Evolutionary conservation across 2,888 invertebrate species (phyloP).

Genomic region (Caenorhabditis sp.): DNA sequence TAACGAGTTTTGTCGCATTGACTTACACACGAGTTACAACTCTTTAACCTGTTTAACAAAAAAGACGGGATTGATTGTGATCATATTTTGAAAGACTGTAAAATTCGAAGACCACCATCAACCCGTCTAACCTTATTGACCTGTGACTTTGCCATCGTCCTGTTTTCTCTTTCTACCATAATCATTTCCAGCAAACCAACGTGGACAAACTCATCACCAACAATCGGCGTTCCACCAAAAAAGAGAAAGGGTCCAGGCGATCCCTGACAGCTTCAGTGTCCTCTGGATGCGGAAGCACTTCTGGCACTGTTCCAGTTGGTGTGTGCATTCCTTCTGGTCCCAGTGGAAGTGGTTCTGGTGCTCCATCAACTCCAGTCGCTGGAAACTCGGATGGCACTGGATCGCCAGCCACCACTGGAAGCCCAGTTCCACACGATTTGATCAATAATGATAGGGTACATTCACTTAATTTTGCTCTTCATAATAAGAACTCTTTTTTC

Average conservation of each 20-base stretch:
- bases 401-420: conserved; percentile 57
- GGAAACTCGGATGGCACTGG: conserved; percentile 60
- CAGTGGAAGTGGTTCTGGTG: conserved; percentile 17
- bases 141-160: neutral
- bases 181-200: conserved; percentile 78
- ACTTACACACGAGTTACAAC: conserved; percentile 24
- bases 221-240: conserved; percentile 78
- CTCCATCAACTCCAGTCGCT: conserved; percentile 47
- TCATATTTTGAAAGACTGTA: too few relatives aligned
- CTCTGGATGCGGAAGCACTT: conserved; percentile 53
- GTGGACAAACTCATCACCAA: conserved; percentile 82
- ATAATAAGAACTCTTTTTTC: conserved; percentile 2
- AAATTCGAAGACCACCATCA: neutral
- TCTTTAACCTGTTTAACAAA: neutral
- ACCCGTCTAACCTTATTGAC: neutral
- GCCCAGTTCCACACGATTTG: conserved; percentile 57
- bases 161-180: neutral
- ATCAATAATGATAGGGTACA: conserved; percentile 63
- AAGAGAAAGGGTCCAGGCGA: conserved; percentile 73
- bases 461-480: neutral
- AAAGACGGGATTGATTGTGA: neutral
- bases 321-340: conserved; percentile 24
- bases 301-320: conserved; percentile 59
- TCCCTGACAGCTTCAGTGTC: conserved; percentile 62
- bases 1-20: too few relatives aligned